phyloP scores from a whole-genome alignment of 2,113 vertebrate genomes.

The Ciconia boyciana region DNA sequence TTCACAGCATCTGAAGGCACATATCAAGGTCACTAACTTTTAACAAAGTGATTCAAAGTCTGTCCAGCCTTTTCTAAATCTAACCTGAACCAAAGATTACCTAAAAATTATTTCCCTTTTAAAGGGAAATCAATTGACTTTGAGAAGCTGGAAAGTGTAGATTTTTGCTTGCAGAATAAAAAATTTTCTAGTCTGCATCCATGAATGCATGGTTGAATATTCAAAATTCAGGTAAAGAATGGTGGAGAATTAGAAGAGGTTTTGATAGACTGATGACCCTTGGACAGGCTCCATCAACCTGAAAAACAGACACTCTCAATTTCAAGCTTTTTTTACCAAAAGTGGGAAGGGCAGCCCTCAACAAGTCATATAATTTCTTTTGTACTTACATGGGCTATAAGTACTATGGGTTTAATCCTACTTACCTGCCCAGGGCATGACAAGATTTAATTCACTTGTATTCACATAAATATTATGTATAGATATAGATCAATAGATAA shows the following conservation, averaged over 20 bases:
- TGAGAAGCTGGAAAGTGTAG: background rate
- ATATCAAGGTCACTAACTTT: background rate
- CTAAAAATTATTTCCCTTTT: background rate
- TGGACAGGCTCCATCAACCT: background rate
- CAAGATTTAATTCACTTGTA: background rate
- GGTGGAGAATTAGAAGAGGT: background rate
- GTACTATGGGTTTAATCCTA: background rate
- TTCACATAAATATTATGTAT: background rate
- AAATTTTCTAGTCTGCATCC: background rate
- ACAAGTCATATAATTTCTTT: background rate
- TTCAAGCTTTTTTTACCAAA: background rate
- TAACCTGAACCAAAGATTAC: background rate
- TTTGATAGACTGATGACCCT: background rate
- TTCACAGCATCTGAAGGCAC: background rate
- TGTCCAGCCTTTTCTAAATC: background rate
- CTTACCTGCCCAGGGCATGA: background rate
- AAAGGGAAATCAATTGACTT: background rate
- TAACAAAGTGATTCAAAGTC: background rate
- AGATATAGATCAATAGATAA: background rate
- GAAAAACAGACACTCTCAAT: background rate
- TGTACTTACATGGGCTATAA: background rate
- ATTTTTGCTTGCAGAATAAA: background rate
- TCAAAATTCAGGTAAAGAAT: background rate
- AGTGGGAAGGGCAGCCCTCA: background rate
- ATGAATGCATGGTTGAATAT: background rate